A percentile compares a stretch with the other conserved stretches of the same genome.
These are phyloP conservation scores for Montipora sp. DNA, from an alignment of 64 coral and sea anemone genomes.

Conservation along the genomic window DNA sequence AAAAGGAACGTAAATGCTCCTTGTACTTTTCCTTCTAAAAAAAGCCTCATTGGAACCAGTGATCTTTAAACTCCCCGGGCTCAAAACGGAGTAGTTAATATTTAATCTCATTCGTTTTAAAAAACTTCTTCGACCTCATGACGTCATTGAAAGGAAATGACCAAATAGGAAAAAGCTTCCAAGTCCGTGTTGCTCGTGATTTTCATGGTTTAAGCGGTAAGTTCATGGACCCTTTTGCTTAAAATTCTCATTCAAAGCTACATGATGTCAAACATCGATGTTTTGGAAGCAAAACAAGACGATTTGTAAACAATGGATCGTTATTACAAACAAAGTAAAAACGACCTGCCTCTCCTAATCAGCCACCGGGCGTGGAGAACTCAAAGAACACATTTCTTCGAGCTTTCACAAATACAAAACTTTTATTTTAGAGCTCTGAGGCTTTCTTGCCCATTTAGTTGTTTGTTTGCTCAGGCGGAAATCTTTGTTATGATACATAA, in stretches of 20 bases:
- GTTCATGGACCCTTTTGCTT: background rate
- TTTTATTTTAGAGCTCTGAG: too few species aligned
- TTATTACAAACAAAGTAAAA: slow-evolving; percentile 50
- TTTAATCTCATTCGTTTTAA: slow-evolving; percentile 21
- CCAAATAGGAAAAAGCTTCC: slow-evolving; percentile 26
- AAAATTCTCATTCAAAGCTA: background rate
- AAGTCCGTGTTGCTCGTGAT: background rate
- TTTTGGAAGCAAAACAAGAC: background rate
- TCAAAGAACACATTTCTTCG: background rate
- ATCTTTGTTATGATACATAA: background rate
- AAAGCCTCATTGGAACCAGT: background rate
- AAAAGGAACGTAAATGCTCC: background rate
- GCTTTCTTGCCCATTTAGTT: background rate
- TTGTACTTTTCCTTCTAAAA: background rate
- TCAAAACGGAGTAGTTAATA: slow-evolving; percentile 15
- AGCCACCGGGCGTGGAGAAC: background rate
- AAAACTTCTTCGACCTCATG: slow-evolving; percentile 4
- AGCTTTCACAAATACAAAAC: background rate
- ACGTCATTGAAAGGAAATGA: slow-evolving; percentile 53
- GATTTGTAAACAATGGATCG: slow-evolving; percentile 34
- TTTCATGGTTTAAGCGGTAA: slow-evolving; percentile 36
- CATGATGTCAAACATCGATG: background rate
- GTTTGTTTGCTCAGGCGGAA: background rate
- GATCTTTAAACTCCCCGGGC: background rate
- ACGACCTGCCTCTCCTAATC: slow-evolving; percentile 2